phyloP scores from a whole-genome alignment of 2,797 vertebrate genomes.

The Ceryle rudis region DNA sequence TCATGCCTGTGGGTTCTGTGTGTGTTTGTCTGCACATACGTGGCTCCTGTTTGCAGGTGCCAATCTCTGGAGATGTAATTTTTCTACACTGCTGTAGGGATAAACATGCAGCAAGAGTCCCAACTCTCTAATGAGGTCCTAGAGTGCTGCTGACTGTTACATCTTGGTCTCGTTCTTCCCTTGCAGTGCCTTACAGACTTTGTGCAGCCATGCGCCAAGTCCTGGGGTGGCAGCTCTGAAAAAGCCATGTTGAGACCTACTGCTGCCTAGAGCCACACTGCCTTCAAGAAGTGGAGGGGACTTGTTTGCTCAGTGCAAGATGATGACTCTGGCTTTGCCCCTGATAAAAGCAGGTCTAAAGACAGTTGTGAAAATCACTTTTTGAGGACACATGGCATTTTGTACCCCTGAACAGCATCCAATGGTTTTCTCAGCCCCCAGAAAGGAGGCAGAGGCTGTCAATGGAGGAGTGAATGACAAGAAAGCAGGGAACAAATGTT shows the following conservation, averaged over 20 bases:
- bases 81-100: not conserved
- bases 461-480: not conserved
- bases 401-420: not conserved
- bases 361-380: not conserved
- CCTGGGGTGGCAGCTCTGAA: not conserved
- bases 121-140: not conserved
- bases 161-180: not conserved
- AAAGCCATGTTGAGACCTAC: not conserved
- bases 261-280: not conserved
- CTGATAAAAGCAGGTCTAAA: not conserved
- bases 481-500: not conserved
- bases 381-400: not conserved
- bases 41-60: not conserved
- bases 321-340: not conserved
- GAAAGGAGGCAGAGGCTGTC: not conserved
- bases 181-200: not conserved
- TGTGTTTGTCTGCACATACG: not conserved
- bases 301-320: not conserved
- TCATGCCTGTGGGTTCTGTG: not conserved
- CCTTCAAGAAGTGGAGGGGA: not conserved
- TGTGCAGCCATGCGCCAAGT: fast-evolving
- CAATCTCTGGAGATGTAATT: not conserved
- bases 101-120: not conserved
- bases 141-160: not conserved
- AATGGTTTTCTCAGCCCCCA: not conserved